These are phyloP conservation scores for Gambusia holbrooki DNA, from an alignment of 2,113 vertebrate genomes.

Conservation along the genomic window DNA sequence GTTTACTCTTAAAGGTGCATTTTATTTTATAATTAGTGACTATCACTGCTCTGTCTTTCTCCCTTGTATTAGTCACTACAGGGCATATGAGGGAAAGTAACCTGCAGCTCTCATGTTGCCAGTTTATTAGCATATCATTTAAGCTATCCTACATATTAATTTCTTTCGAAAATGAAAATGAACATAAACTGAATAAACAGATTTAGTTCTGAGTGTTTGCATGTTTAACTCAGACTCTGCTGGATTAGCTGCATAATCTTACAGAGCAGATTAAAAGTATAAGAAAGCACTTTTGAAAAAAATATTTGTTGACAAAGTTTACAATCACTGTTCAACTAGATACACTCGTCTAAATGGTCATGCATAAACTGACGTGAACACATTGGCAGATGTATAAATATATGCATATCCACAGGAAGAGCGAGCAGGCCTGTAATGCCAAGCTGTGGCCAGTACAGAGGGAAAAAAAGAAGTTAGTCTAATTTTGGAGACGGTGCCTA, in stretches of 20 bases:
- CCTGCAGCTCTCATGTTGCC: not conserved
- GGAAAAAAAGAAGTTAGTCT: slow-evolving; percentile 40
- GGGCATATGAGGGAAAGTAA: not conserved
- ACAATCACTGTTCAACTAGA: slow-evolving; percentile 15
- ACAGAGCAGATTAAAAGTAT: not conserved
- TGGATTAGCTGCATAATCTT: not conserved
- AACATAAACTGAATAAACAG: not conserved
- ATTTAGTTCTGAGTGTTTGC: not conserved
- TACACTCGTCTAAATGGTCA: slow-evolving; percentile 14
- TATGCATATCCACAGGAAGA: slow-evolving; percentile 23
- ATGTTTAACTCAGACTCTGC: not conserved
- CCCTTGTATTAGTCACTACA: not conserved
- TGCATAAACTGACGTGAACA: slow-evolving; percentile 6
- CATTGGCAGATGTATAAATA: slow-evolving; percentile 23
- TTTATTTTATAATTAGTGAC: not conserved
- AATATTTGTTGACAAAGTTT: slow-evolving; percentile 6
- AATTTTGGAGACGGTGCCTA: slow-evolving; percentile 56
- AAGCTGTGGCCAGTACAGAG: slow-evolving; percentile 50
- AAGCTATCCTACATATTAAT: not conserved
- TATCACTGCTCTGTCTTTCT: not conserved
- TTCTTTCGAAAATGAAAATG: not conserved
- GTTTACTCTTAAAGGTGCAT: not conserved
- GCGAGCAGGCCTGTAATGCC: slow-evolving; percentile 50
- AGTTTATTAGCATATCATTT: not conserved
- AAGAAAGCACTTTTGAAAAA: not conserved